These are phyloP conservation scores for Neosalanx taihuensis DNA, from an alignment of 2,797 vertebrate genomes.

Conservation along the genomic window DNA sequence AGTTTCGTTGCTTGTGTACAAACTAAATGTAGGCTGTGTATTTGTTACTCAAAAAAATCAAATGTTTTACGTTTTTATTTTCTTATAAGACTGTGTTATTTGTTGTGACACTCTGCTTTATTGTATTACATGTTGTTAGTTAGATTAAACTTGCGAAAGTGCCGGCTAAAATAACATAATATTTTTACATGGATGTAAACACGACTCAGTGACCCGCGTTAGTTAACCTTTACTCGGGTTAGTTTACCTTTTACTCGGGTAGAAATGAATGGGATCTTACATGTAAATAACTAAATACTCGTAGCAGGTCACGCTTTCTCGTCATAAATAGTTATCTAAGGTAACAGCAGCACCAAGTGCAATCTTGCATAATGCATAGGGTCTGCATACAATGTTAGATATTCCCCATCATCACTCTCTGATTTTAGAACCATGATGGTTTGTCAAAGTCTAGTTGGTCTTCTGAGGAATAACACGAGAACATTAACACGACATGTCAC, in stretches of 20 bases:
- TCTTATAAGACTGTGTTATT: too few relatives aligned
- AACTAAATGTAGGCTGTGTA: background rate
- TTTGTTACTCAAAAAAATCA: background rate
- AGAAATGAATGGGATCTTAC: too few relatives aligned
- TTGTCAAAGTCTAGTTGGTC: conserved; percentile 2
- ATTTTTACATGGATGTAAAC: conserved; percentile 1
- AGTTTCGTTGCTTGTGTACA: background rate
- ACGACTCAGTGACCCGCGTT: background rate
- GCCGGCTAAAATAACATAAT: background rate
- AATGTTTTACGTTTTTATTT: background rate
- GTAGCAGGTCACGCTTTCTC: background rate
- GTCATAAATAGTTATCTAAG: background rate
- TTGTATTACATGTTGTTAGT: background rate
- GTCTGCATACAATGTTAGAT: background rate
- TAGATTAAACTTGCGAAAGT: background rate
- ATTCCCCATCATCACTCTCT: background rate
- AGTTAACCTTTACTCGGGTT: background rate
- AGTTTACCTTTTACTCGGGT: background rate
- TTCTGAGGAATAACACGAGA: conserved; percentile 1
- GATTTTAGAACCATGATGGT: background rate
- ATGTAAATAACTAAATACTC: too few relatives aligned
- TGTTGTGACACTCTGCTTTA: too few relatives aligned
- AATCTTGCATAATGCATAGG: background rate
- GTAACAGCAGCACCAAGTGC: background rate
- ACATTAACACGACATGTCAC: conserved; percentile 60